Conservation (phyloP, 2,888 invertebrate genomes). For the Morinoia aosen region DNA sequence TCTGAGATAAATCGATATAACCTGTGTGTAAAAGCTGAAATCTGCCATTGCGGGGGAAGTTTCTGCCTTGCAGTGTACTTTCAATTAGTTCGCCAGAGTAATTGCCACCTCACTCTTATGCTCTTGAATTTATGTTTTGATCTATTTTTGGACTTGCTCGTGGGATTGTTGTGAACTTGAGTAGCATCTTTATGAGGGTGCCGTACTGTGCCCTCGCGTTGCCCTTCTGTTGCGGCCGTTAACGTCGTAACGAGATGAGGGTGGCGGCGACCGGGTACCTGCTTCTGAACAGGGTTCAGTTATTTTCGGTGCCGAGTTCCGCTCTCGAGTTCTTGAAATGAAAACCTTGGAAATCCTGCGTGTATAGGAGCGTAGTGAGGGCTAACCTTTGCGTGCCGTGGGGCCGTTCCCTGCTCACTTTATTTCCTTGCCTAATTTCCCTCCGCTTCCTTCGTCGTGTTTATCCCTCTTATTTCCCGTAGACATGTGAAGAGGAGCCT, state of each 20-base stretch:
- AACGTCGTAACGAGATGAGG: not conserved
- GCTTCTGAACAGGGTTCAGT: not conserved
- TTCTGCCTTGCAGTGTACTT: not conserved
- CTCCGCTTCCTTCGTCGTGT: not conserved
- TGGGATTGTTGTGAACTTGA: not conserved
- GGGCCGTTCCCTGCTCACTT: not conserved
- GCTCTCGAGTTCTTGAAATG: not conserved
- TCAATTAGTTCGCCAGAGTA: not conserved
- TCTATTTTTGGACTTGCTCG: not conserved
- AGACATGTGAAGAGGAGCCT: not conserved
- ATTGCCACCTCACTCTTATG: not conserved
- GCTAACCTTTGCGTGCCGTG: not conserved
- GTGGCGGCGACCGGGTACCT: not conserved
- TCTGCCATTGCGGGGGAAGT: too few relatives aligned
- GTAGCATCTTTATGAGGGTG: not conserved
- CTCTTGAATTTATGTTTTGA: not conserved
- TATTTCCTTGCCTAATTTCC: not conserved
- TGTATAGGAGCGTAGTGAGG: not conserved
- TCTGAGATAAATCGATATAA: too few relatives aligned
- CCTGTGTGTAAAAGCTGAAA: too few relatives aligned
- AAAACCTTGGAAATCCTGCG: not conserved
- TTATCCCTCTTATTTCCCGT: not conserved
- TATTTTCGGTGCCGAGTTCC: not conserved
- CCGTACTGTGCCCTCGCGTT: not conserved
- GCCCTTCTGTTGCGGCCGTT: conserved; percentile 11